Evolutionary conservation across 2,888 invertebrate genomes (phyloP), one percentile per base, ranked within the genome.

Genomic region (Neoascia interrupta): DNA sequence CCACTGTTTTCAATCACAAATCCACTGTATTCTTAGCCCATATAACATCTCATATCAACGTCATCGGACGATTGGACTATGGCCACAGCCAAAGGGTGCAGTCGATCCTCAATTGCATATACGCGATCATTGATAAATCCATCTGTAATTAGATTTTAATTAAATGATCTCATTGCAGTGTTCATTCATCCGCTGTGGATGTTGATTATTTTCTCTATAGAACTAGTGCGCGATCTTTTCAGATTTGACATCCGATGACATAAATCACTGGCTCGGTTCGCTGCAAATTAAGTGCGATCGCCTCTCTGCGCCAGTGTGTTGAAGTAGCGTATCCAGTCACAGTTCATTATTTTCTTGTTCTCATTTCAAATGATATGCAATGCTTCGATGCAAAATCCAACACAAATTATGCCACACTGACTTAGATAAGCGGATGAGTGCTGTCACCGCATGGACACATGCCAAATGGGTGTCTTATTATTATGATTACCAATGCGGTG

Each of bases 101-200:
- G 69, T 63, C 28, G 26, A 69, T 63, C 61, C 37, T 69, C 54
- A 49, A 76, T 64, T 70, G 56, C n/a, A n/a, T n/a, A n/a, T n/a
- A 49, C 23, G 61, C 56, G 80, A 75, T 81, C 81, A 81, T 81
- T 81, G 76, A 82, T 82, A 82, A 82, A 82, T 82, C 82, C 81
- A 82, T 83, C 82, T 82, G 81, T 79, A 84, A 83, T 82, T 83
- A 74, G 82, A 83, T 83, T 83, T 83, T 82, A 82, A 82, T 82
- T 83, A 83, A 83, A 83, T 82, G 82, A 82, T 82, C 82, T 82
- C 82, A 82, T 83, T 83, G 82, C 82, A 37, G 47, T 66, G 73
- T 68, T 76, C 80, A 75, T 83, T 81, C 72, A 64, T 75, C 75
- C 76, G 49, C 26, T 36, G 49, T 68, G 66, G 64, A 23, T 54